phyloP scores from a whole-genome alignment of 2,888 invertebrate genomes.

The Salpingus planirostris region DNA sequence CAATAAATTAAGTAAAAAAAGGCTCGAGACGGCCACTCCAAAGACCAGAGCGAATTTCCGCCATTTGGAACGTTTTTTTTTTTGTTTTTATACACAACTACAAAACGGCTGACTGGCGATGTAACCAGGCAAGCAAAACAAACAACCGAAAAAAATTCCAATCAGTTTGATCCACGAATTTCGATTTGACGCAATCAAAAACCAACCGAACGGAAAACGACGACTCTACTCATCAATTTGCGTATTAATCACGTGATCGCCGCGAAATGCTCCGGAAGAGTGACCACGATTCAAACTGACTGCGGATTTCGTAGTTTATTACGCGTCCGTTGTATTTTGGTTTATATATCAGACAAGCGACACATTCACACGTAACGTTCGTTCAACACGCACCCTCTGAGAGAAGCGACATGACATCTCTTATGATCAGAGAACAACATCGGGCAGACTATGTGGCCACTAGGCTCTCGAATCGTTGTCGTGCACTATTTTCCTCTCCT shows the following conservation, averaged over 20 bases:
- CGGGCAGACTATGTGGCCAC: conserved; percentile 62
- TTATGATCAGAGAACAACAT: conserved; percentile 54
- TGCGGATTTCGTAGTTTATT: conserved; percentile 14
- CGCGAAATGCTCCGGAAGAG: no score
- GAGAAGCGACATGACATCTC: conserved; percentile 20
- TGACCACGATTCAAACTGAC: conserved; percentile 36
- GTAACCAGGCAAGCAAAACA: conserved; percentile 37
- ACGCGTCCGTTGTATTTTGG: conserved; percentile 26
- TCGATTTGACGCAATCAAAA: conserved; percentile 10
- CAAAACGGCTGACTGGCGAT: conserved; percentile 37
- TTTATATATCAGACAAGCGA: conserved; percentile 21
- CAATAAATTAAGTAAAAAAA: no score
- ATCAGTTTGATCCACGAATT: conserved; percentile 30
- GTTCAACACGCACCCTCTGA: conserved; percentile 19
- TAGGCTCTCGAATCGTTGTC: conserved; percentile 52
- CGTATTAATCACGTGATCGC: no score
- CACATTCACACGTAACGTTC: conserved; percentile 27
- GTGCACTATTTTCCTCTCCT: conserved; percentile 85
- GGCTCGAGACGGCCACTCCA: no score
- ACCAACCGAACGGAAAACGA: no score
- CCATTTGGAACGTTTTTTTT: conserved; percentile 27
- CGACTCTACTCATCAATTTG: no score
- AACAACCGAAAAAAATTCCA: conserved; percentile 22
- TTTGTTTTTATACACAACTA: no score
- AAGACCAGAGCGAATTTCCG: conserved; percentile 10